Evolutionary conservation across 2,113 vertebrate genomes (phyloP).

Genomic region (Anguilla japonica): DNA sequence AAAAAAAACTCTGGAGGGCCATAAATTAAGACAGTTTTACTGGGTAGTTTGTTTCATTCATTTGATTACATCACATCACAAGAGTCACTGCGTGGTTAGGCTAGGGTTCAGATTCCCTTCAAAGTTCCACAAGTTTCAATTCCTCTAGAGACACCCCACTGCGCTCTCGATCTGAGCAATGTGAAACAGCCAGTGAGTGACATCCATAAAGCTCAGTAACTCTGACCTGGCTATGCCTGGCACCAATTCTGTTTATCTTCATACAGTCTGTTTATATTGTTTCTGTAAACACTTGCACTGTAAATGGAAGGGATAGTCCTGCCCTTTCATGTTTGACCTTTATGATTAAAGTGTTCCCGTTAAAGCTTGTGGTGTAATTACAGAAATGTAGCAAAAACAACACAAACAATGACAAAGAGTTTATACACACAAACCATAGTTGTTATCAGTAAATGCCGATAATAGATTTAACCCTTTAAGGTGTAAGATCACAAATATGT

Average conservation of each 20-base stretch:
- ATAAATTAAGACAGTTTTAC: conserved; percentile 43
- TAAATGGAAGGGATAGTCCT: conserved; percentile 63
- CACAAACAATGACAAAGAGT: conserved; percentile 59
- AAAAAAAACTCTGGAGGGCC: conserved; percentile 42
- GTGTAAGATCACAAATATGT: too few relatives aligned
- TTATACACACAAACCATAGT: conserved; percentile 54
- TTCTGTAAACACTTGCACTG: conserved; percentile 64
- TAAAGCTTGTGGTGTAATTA: conserved; percentile 60
- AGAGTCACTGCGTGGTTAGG: conserved; percentile 32
- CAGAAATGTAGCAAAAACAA: conserved; percentile 52
- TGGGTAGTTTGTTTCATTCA: conserved; percentile 8
- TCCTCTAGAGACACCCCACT: conserved; percentile 29
- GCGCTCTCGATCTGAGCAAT: conserved; percentile 26
- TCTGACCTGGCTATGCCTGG: conserved; percentile 50
- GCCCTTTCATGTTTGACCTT: conserved; percentile 58
- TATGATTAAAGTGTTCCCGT: conserved; percentile 64
- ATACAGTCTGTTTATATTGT: conserved; percentile 63
- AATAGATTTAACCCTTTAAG: conserved; percentile 36
- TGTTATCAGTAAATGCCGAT: conserved; percentile 38
- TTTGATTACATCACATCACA: conserved; percentile 17
- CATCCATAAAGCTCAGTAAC: conserved; percentile 51
- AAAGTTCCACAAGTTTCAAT: conserved; percentile 8
- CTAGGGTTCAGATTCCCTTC: conserved; percentile 25
- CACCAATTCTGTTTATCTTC: conserved; percentile 64
- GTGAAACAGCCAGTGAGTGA: conserved; percentile 40